Evolutionary conservation across 2,113 vertebrate genomes (phyloP), one percentile per base, ranked within the genome.

Genomic region (Dissostichus mawsoni): DNA sequence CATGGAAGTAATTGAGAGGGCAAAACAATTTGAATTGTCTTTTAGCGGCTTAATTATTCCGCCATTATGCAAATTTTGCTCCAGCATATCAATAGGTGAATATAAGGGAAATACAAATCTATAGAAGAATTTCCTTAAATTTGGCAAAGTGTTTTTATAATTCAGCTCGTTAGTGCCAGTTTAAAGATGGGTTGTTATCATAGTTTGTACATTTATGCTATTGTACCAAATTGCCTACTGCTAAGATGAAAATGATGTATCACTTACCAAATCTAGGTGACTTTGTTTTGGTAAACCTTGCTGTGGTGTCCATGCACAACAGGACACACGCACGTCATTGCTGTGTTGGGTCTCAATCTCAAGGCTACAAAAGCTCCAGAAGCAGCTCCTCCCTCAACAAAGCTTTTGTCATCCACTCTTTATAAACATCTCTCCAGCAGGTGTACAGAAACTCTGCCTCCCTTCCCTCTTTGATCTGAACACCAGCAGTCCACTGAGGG

Each of bases 341-440:
- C 12, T 58, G 45, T 29, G 44, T 58, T 13, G 5, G 16, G 8
- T 75, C 14, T 73, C 45, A 48, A 52, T 84, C 83, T 68, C 62
- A 70, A 67, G 48, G 73, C 57, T 14, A 63, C 45, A 85, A 79
- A 87, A 73, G 87, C 17, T 45, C 63, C 50, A 23, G 67, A 74
- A 78, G 65, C 29, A 62, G 81, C 85, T 90, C 93, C 94, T 91
- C 93, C 94, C 89, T 86, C 82, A 55, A 18, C 58, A 48, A 48
- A 56, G 80, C 70, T 89, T 73, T 90, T 85, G 86, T 90, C 91
- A 92, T 81, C 79, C 58, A 23, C 63, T 77, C 81, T 85, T 87
- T 90, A 90, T 74, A 88, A 73, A 20, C 74, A 61, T 75, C 73
- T 18, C 75, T 83, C 56, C 50, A 47, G 82, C 91, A 92, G 89